phyloP scores from a whole-genome alignment of 2,888 invertebrate species.

The Hemithea aestivaria region DNA sequence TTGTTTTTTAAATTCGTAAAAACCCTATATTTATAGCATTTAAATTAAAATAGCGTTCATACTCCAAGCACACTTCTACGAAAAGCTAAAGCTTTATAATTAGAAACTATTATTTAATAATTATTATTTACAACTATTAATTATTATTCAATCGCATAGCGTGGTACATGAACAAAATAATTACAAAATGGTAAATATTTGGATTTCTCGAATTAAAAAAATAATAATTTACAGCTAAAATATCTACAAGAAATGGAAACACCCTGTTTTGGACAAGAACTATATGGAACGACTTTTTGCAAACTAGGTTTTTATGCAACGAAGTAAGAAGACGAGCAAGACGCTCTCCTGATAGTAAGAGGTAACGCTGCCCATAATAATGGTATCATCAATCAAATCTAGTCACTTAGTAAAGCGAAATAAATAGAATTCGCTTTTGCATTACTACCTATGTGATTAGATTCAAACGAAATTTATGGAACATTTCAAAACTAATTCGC shows the following conservation, averaged over 20 bases:
- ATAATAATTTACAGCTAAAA: slow-evolving; percentile 31
- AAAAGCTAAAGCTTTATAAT: slow-evolving; percentile 24
- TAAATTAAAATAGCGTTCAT: slow-evolving; percentile 20
- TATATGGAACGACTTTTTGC: slow-evolving; percentile 23
- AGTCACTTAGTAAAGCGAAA: too few relatives aligned
- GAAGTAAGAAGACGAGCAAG: too few relatives aligned
- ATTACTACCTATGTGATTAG: too few relatives aligned
- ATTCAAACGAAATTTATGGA: too few relatives aligned
- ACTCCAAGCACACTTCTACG: slow-evolving; percentile 24
- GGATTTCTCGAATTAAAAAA: slow-evolving; percentile 46
- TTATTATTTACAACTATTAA: slow-evolving; percentile 19
- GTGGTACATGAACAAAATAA: slow-evolving; percentile 36
- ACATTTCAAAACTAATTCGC: too few relatives aligned
- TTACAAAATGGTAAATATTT: slow-evolving; percentile 60
- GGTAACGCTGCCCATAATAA: too few relatives aligned
- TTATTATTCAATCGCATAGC: slow-evolving; percentile 32
- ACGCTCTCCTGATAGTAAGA: too few relatives aligned
- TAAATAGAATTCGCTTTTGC: too few relatives aligned
- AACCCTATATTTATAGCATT: slow-evolving; percentile 11
- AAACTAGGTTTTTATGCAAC: too few relatives aligned
- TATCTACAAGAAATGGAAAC: slow-evolving; percentile 63
- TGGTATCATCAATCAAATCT: too few relatives aligned
- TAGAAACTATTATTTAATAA: slow-evolving; percentile 31
- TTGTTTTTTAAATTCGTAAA: slow-evolving; percentile 8
- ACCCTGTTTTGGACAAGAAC: slow-evolving; percentile 63